Evolutionary conservation across 2,888 invertebrate species (phyloP), one percentile per base, ranked within the genome.

Genomic region (Sipha maydis): DNA sequence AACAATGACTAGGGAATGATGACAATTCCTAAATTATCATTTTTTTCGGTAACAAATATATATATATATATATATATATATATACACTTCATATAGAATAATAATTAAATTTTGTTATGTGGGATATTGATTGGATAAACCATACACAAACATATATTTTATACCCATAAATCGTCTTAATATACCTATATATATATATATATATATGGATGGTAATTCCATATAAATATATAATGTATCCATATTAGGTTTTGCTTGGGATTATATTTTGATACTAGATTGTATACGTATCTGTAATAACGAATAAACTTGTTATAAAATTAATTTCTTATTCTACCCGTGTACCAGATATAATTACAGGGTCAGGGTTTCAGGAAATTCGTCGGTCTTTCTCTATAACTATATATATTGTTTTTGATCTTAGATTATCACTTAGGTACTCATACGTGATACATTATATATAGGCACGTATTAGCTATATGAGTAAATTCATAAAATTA

Each of bases 271-370:
- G 61, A 25, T 61, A 61, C 25, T 21, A 11, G 71, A 71, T 31
- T 2, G 31, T 71, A 28, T 71, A 31, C 69, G 28, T 71, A 71
- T 28, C 17, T 11, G 28, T 71, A 69, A 69, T 69, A 69, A 71
- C 11, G 71, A 71, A 71, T 71, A 31, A 80, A 67, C 19, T 67
- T 41, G n/a, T 67, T 67, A 80, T 28, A 41, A 61, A 80, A 69
- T 67, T 38, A 80, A 80, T 80, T 80, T 80, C 28, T 41, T 41
- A 71, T 71, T 71, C 25, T 71, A 71, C 28, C 17, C 31, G 71
- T 28, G 31, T 17, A 71, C 28, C 14, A 8, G 69, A 31, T 28
- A 71, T 80, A 67, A 80, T 80, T 80, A 67, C 67, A 80, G 61
- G 67, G 61, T 28, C 67, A 67, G 17, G 19, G 21, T 67, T 67